Evolutionary conservation across 2,797 vertebrate genomes (phyloP), one percentile per base, ranked within the genome.

Genomic region (Mycteria americana): DNA sequence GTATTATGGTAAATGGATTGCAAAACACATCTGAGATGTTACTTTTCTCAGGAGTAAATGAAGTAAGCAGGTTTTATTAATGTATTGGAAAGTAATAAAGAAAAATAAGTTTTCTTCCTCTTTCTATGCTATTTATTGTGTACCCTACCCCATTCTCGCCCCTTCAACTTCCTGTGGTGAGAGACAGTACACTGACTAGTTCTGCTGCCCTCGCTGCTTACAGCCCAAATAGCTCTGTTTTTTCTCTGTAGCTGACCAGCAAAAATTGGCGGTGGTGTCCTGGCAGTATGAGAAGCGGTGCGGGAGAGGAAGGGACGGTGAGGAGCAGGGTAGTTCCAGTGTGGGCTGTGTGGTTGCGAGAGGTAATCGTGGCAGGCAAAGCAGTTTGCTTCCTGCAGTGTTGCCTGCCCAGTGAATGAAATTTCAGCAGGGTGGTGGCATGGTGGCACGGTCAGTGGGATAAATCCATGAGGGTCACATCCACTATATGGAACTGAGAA

Each of bases 31-130:
- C 85, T 27, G 57, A 93, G 79, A 70, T 39, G 46, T 56, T 86
- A 51, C 54, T 84, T 65, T 67, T 92, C 83, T 84, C 69, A 65
- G 67, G 69, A 76, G 35, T 84, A 41, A 59, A 59, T 30, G 33
- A 82, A 89, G 35, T 69, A 84, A 94, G 77, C 27, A 87, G 46
- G 41, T 68, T 90, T 91, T 78, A 50, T 69, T 73, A n/a, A 65
- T 48, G 59, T 33, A 63, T 35, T 81, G 74, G 86, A 81, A 93
- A 92, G 51, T 48, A 69, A 79, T 81, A 33, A 82, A 89, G 81
- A 56, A 87, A 90, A 95, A 54, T 46, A 53, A 27, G 13, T 41
- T 86, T 93, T 89, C 70, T 92, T 82, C 80, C 63, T 91, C 70
- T 92, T 79, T 93, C 70, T 94, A 2, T 76, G 43, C 74, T 93